Evolutionary conservation across 2,113 vertebrate genomes (phyloP).

Genomic region (Dipodomys ordii): DNA sequence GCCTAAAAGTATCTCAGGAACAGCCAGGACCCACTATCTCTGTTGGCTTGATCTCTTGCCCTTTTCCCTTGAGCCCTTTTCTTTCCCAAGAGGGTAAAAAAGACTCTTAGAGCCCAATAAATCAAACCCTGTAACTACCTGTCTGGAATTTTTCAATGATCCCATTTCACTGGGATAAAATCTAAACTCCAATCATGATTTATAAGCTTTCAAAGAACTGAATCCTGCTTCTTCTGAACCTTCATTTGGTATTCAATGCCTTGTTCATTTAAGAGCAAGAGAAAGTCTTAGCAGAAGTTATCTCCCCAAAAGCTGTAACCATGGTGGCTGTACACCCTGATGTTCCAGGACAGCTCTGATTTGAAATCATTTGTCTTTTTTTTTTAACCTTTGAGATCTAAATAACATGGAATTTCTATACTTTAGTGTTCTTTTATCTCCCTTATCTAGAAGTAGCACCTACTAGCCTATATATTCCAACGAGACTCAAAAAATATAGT

Average conservation of each 20-base stretch:
- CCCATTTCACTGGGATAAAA: slow-evolving; percentile 2
- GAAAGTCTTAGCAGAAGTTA: not conserved
- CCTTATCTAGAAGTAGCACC: slow-evolving; percentile 18
- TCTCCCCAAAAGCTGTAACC: not conserved
- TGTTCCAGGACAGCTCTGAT: not conserved
- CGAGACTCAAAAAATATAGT: not conserved
- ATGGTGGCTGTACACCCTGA: not conserved
- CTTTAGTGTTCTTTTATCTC: not conserved
- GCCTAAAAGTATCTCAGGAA: not conserved
- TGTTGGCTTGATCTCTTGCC: not conserved
- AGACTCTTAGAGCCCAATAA: not conserved
- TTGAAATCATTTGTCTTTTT: slow-evolving; percentile 37
- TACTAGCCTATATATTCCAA: not conserved
- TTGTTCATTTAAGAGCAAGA: not conserved
- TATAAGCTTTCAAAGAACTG: not conserved
- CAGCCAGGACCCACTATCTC: not conserved
- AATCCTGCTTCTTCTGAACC: not conserved
- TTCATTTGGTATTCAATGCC: not conserved
- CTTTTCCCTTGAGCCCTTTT: not conserved
- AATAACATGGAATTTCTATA: slow-evolving; percentile 32
- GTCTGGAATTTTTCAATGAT: not conserved
- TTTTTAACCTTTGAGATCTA: not conserved
- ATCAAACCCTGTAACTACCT: not conserved
- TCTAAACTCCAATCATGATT: not conserved
- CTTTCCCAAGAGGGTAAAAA: not conserved